Conservation (phyloP, 1,140 invertebrate genomes). For the Aleiodes sp. region DNA sequence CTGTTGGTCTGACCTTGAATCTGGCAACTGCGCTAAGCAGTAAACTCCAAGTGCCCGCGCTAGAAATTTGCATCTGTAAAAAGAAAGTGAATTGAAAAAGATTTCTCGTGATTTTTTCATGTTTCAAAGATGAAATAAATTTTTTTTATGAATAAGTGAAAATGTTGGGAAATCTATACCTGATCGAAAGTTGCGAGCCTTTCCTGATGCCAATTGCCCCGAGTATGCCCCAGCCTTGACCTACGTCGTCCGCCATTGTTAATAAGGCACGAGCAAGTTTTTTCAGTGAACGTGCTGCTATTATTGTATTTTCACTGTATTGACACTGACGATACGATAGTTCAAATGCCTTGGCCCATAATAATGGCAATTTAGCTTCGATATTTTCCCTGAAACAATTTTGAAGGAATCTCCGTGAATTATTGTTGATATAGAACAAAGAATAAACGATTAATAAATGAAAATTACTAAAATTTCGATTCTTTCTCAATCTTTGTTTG, state of each 20-base stretch:
- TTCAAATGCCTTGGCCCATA: conserved; percentile 70
- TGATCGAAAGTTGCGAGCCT: conserved; percentile 68
- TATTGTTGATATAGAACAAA: too few relatives aligned
- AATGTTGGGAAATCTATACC: conserved; percentile 63
- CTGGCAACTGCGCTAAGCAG: conserved; percentile 64
- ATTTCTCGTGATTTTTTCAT: background rate
- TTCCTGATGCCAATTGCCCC: conserved; percentile 74
- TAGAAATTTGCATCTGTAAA: conserved; percentile 62
- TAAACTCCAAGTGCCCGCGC: conserved; percentile 60
- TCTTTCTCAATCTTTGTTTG: too few relatives aligned
- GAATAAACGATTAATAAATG: too few relatives aligned
- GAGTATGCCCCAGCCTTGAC: conserved; percentile 69
- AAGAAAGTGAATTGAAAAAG: conserved; percentile 27
- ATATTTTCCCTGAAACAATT: conserved; percentile 66
- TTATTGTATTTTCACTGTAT: conserved; percentile 61
- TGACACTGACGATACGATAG: conserved; percentile 66
- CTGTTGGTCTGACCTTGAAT: conserved; percentile 56
- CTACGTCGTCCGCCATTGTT: conserved; percentile 68
- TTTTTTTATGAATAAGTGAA: conserved; percentile 6
- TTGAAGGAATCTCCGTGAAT: too few relatives aligned
- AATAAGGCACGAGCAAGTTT: conserved; percentile 64
- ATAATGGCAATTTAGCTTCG: conserved; percentile 71
- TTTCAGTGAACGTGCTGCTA: conserved; percentile 64
- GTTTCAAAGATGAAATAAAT: conserved; percentile 11
- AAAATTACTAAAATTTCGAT: too few relatives aligned